phyloP scores from a whole-genome alignment of 1,140 invertebrate species.

The Chlorops oryzae region DNA sequence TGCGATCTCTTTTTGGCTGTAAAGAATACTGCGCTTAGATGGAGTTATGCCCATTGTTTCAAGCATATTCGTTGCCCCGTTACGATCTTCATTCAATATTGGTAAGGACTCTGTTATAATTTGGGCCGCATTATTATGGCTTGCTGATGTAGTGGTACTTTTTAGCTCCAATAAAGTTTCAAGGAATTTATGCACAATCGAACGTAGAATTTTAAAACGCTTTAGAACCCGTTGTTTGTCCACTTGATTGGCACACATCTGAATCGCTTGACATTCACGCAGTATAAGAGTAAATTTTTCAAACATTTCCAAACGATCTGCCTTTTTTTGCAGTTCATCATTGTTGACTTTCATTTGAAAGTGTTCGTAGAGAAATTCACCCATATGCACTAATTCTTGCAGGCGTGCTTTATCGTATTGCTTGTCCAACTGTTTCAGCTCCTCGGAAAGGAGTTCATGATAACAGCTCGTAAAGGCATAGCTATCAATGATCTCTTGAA shows the following conservation, averaged over 20 bases:
- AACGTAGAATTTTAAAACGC: constrained; percentile 40
- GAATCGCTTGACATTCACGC: constrained; percentile 37
- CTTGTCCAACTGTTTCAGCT: constrained; percentile 23
- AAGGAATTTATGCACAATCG: constrained; percentile 29
- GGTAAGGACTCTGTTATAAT: too few species aligned
- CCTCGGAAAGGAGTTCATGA: constrained; percentile 24
- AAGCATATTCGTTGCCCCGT: too few species aligned
- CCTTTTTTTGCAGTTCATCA: constrained; percentile 18
- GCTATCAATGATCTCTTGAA: constrained; percentile 39
- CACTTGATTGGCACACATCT: constrained; percentile 38
- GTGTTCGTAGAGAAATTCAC: constrained; percentile 28
- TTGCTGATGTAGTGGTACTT: not conserved
- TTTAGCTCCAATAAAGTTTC: constrained; percentile 9
- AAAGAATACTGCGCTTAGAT: constrained; percentile 29
- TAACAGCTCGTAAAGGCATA: constrained; percentile 29
- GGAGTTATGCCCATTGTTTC: constrained; percentile 19
- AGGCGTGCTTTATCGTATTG: constrained; percentile 23
- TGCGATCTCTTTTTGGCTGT: too few species aligned
- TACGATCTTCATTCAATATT: too few species aligned
- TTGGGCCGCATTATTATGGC: not conserved
- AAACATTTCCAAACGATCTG: constrained; percentile 22
- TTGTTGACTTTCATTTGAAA: constrained; percentile 31
- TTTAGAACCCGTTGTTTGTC: constrained; percentile 32
- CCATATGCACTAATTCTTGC: constrained; percentile 31
- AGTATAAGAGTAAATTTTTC: constrained; percentile 30